Evolutionary conservation across 2,797 vertebrate genomes (phyloP), one percentile per base, ranked within the genome.

Genomic region (Arctocebus calabarensis): DNA sequence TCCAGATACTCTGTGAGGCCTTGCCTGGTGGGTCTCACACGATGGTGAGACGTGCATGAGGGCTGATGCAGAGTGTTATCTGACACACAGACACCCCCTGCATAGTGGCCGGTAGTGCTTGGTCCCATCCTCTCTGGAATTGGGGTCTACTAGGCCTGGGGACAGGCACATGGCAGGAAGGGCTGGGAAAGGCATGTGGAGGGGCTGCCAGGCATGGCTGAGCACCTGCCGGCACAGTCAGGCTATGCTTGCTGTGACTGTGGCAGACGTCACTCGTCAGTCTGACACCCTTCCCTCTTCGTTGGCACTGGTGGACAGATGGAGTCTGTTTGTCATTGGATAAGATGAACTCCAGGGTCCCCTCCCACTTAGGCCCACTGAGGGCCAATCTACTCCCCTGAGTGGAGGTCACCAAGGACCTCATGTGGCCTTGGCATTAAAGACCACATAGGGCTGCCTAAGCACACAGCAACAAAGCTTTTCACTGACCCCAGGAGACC

Each of bases 361-460:
- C 59, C n/a, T 40, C 61, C 22, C 1, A 10, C 43, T 29, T 6
- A 23, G 37, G 27, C 3, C 11, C 4, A 55, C 34, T 37, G 3
- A 3, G 27, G 83, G 57, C 23, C 29, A 27, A 27, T 61, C 25
- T 22, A 14, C 7, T 2, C 70, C n/a, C 20, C 9, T 29, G 12
- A 13, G 0, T 0, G 12, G 16, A 52, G 40, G 29, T n/a, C 61
- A 23, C 17, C 29, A 13, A 66, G 74, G 29, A 74, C 8, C 22
- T 14, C 23, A 0, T 0, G 0, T 37, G 22, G 45, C 82, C n/a
- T 62, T 14, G 22, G 73, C 25, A 2, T 11, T 27, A 48, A n/a
- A 19, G 64, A 34, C 32, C 13, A 32, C 14, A 0, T 8, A 29
- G 2, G 32, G n/a, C 43, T 9, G 43, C n/a, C 45, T 25, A 0